Evolutionary conservation across 2,888 invertebrate species (phyloP), one percentile per base, ranked within the genome.

Genomic region (Plemyria rubiginata): DNA sequence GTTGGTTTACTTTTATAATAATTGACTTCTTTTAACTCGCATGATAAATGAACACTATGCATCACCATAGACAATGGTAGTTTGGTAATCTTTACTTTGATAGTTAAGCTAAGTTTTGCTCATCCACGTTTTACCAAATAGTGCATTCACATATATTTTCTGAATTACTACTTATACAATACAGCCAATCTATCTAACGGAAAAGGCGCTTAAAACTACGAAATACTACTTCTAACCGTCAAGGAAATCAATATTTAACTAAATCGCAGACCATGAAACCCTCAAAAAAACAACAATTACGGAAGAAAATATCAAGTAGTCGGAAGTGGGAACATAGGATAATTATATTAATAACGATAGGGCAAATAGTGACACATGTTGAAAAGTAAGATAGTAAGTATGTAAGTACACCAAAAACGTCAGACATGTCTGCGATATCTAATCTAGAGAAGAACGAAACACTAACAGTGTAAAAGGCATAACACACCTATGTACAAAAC

Each of bases 401-500:
- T n/a, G n/a, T 71, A 71, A 80, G 22, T 78, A 78, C n/a, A 68
- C 77, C 72, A 77, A 78, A 52, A 61, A 74, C 77, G 74, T 53
- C 28, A 63, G n/a, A 40, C 15, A 63, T 62, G 64, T 67, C 71
- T 70, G 71, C 71, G 70, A 70, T 62, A 64, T 58, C 72, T 74
- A 77, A 56, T 59, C 73, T 77, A 80, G 62, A 62, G 71, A 72
- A 79, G 71, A 83, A 79, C 63, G 70, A 75, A 85, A 79, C 12
- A 68, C 79, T 84, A 90, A 85, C 76, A 87, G 88, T 90, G 88
- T 89, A 86, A 88, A 88, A 89, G 88, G 90, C 90, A 79, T 85
- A 82, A 81, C 79, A 88, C 86, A 89, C 85, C 82, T 92, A 90
- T 91, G 85, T 92, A 92, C 90, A 91, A 88, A 90, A 90, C 89